Evolutionary conservation across 2,113 vertebrate genomes (phyloP), one percentile per base, ranked within the genome.

Genomic region (Centrocercus urophasianus): DNA sequence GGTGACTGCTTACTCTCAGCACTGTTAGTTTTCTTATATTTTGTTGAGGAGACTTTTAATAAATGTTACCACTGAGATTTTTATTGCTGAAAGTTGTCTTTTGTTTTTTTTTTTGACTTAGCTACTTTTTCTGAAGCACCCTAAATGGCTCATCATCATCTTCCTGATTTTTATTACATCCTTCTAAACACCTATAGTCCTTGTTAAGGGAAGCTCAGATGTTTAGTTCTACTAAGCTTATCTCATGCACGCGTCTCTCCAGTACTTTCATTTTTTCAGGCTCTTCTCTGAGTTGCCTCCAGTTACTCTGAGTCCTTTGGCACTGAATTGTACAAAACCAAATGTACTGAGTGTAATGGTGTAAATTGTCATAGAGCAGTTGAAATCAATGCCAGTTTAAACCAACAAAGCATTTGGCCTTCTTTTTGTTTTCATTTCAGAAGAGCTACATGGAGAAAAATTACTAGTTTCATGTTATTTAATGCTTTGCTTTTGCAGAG

Each of bases 301-400:
- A 76, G 16, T 83, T 83, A n/a, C 4, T 74, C 19, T 47, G 50
- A 48, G 32, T 85, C 86, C 87, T 93, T 89, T 50, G 66, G 18
- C 45, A 76, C 13, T 54, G 60, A 85, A 71, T 83, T 82, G 36
- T 76, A 54, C 8, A 1, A 89, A 92, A 77, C 60, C 45, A 83
- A 91, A 80, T 3, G 0, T 56, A 89, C 57, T 57, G 57, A 86
- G n/a, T 86, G 6, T 95, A 22, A 71, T 86, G 28, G 52, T 85
- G 42, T 67, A 89, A 85, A 63, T 85, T 72, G 54, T 73, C 86
- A 45, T 45, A 83, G 48, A 60, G 32, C 71, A 11, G 10, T 61
- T 95, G 71, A 96, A 89, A 85, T 90, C 78, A 82, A 77, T 89
- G 82, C 32, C 67, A 63, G 25, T 90, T 87, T 82, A 90, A 93